Conservation (phyloP, 2,113 vertebrate genomes). For the Dissostichus mawsoni region DNA sequence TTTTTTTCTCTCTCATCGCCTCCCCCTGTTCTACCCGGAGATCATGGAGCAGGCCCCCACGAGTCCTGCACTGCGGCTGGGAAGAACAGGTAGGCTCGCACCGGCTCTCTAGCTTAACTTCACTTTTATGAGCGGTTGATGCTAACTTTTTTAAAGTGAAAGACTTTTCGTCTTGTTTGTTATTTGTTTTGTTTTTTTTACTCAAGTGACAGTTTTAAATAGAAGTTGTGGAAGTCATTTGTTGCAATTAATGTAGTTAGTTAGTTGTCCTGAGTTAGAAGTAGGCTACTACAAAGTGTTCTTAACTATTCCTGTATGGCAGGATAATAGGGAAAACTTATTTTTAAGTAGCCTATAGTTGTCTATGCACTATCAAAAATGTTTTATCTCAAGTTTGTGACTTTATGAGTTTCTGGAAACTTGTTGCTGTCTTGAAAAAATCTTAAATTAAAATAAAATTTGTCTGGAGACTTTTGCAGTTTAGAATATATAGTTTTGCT, state of each 20-base stretch:
- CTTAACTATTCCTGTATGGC: not conserved
- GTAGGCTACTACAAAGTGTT: slow-evolving; percentile 2
- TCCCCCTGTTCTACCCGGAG: slow-evolving; percentile 78
- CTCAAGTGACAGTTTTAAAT: not conserved
- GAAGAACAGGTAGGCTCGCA: slow-evolving; percentile 92
- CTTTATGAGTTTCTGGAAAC: slow-evolving; percentile 3
- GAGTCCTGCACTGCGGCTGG: slow-evolving; percentile 87
- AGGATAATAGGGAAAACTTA: not conserved
- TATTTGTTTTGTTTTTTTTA: not conserved
- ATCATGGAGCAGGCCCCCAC: slow-evolving; percentile 93
- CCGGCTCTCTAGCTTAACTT: slow-evolving; percentile 28
- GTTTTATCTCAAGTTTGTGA: slow-evolving; percentile 19
- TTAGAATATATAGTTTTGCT: not conserved
- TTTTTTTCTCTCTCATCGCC: slow-evolving; percentile 54
- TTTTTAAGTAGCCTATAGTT: not conserved
- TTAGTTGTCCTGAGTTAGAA: not conserved
- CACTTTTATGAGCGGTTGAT: not conserved
- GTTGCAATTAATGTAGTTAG: not conserved
- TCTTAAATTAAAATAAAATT: not conserved
- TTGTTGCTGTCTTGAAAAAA: not conserved
- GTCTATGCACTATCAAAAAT: not conserved
- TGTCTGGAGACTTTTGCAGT: not conserved
- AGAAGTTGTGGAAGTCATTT: slow-evolving; percentile 6
- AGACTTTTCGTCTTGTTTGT: not conserved
- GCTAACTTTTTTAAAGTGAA: not conserved